Evolutionary conservation across 2,797 vertebrate species (phyloP).

Genomic region (Neosalanx taihuensis): DNA sequence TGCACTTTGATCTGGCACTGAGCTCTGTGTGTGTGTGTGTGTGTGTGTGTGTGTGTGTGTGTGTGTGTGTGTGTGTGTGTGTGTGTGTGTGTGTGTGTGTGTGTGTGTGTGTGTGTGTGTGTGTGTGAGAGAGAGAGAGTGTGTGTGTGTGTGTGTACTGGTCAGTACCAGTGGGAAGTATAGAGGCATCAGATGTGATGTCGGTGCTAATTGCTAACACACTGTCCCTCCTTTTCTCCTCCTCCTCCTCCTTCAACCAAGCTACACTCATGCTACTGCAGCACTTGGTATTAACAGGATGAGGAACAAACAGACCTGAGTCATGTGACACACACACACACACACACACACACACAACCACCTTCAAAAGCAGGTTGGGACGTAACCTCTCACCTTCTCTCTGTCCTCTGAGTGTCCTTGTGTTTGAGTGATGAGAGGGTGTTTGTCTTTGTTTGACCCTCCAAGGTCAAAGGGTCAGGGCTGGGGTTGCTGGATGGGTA

Average conservation of each 20-base stretch:
- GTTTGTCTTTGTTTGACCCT: neutral
- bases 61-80: too few species aligned
- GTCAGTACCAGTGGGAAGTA: slow-evolving; percentile 42
- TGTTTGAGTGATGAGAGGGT: slow-evolving; percentile 12
- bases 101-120: too few species aligned
- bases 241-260: slow-evolving; percentile 35
- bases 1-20: slow-evolving; percentile 60
- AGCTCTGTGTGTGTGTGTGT: slow-evolving; percentile 7
- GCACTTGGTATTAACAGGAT: too few species aligned
- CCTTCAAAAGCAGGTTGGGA: slow-evolving; percentile 14
- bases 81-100: too few species aligned
- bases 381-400: slow-evolving; percentile 43
- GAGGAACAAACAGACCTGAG: too few species aligned
- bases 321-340: neutral
- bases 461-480: slow-evolving; percentile 25
- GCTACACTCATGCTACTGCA: slow-evolving; percentile 32
- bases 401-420: slow-evolving; percentile 17
- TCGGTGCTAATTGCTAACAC: slow-evolving; percentile 63
- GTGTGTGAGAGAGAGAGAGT: too few species aligned
- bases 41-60: too few species aligned
- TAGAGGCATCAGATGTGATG: slow-evolving; percentile 51
- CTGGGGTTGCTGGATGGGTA: slow-evolving; percentile 24
- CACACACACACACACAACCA: slow-evolving; percentile 10
- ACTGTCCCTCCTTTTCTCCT: slow-evolving; percentile 31
- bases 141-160: slow-evolving; percentile 51